phyloP scores from a whole-genome alignment of 2,113 vertebrate species.

The Centrocercus urophasianus region DNA sequence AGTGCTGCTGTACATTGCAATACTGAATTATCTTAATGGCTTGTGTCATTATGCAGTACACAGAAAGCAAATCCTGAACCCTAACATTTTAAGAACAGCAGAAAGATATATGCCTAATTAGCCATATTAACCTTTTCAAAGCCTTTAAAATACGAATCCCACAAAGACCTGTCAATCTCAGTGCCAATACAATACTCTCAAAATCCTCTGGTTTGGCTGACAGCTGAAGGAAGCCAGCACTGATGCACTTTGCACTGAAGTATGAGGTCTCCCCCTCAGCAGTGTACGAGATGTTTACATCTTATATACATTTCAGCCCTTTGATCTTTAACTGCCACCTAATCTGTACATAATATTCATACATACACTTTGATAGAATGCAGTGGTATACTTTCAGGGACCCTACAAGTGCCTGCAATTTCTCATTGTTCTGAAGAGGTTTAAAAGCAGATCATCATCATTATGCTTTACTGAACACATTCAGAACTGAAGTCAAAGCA shows the following conservation, averaged over 20 bases:
- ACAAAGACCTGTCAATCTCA: not conserved
- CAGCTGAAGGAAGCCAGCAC: not conserved
- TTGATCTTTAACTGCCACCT: not conserved
- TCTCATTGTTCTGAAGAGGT: not conserved
- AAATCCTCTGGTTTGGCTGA: not conserved
- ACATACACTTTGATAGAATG: not conserved
- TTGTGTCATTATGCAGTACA: not conserved
- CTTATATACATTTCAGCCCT: fast-evolving
- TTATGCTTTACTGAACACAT: not conserved
- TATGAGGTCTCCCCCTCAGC: not conserved
- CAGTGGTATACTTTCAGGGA: not conserved
- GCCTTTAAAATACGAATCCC: not conserved
- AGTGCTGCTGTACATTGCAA: not conserved
- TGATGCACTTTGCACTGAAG: not conserved
- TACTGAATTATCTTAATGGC: not conserved
- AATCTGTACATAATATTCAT: not conserved
- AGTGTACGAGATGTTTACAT: not conserved
- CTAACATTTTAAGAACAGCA: not conserved
- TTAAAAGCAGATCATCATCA: not conserved
- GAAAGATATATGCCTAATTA: not conserved
- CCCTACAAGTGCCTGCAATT: not conserved
- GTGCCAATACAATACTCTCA: not conserved
- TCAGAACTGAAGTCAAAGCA: not conserved
- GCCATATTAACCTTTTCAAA: not conserved
- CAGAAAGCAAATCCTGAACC: not conserved